Evolutionary conservation across 2,113 vertebrate genomes (phyloP).

Genomic region (Hymenochirus boettgeri): DNA sequence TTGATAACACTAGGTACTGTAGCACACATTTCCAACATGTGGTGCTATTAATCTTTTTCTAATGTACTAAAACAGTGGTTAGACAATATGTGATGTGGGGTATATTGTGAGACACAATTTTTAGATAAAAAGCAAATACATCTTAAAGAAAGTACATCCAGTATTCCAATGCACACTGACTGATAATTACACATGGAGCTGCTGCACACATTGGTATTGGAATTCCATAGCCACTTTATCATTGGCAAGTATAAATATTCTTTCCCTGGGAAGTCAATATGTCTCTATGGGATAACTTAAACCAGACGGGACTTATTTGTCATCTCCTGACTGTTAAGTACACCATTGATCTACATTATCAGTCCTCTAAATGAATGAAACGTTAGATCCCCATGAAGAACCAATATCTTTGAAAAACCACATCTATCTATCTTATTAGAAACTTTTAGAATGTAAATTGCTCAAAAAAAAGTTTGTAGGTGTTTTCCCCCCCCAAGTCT

Average conservation of each 20-base stretch:
- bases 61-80: constrained; percentile 37
- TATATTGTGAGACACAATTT: constrained; percentile 30
- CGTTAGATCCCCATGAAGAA: not conserved
- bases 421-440: too few relatives aligned
- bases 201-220: not conserved
- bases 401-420: too few relatives aligned
- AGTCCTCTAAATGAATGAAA: not conserved
- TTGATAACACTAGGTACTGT: too few relatives aligned
- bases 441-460: too few relatives aligned
- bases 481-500: too few relatives aligned
- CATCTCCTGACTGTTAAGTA: not conserved
- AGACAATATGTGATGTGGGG: constrained; percentile 34
- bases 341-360: not conserved
- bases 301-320: not conserved
- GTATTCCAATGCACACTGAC: not conserved
- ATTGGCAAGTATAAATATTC: too few relatives aligned
- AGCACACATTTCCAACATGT: constrained; percentile 34
- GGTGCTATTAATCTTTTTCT: constrained; percentile 36
- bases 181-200: not conserved
- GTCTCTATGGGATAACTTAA: not conserved
- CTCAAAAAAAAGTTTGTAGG: too few relatives aligned
- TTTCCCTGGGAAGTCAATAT: not conserved
- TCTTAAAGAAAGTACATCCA: constrained; percentile 8
- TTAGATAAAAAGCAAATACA: constrained; percentile 25
- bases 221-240: too few relatives aligned